A percentile compares a stretch with the other conserved stretches of the same genome.
Evolutionary conservation across 92 coral and sea anemone species (phyloP).

Genomic region (Parazoanthus atlanticus): DNA sequence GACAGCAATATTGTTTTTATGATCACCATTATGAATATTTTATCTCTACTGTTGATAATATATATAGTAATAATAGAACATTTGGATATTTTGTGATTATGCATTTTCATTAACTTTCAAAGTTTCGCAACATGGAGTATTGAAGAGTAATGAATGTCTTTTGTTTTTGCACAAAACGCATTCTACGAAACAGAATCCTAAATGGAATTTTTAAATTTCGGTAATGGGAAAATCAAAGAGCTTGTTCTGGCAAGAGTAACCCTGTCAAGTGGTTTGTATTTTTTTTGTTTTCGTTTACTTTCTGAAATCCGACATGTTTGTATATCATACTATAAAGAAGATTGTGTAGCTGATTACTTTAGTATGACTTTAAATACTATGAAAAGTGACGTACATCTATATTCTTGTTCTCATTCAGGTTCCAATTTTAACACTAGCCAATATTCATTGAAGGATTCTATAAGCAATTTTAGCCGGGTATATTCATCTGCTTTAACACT

Average conservation of each 20-base stretch:
- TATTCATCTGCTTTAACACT: neutral
- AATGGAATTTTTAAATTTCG: neutral
- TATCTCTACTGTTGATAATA: neutral
- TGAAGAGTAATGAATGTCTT: neutral
- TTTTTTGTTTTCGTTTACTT: neutral
- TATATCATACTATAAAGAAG: neutral
- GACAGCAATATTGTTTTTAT: neutral
- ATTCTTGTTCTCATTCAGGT: neutral
- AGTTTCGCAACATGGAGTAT: neutral
- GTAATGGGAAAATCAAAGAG: neutral
- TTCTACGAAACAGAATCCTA: neutral
- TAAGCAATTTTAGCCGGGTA: neutral
- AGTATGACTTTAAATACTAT: no score
- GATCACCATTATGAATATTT: neutral
- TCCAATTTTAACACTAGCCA: neutral
- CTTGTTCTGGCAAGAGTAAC: conserved; percentile 18
- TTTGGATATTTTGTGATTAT: neutral
- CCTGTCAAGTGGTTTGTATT: conserved; percentile 1
- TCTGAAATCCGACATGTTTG: neutral
- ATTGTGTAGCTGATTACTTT: neutral
- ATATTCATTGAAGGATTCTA: neutral
- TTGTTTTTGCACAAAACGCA: neutral
- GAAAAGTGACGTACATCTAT: neutral
- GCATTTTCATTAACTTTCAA: neutral
- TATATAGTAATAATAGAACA: no score